phyloP scores from a whole-genome alignment of 2,888 invertebrate genomes.

The Mesoligia furuncula region DNA sequence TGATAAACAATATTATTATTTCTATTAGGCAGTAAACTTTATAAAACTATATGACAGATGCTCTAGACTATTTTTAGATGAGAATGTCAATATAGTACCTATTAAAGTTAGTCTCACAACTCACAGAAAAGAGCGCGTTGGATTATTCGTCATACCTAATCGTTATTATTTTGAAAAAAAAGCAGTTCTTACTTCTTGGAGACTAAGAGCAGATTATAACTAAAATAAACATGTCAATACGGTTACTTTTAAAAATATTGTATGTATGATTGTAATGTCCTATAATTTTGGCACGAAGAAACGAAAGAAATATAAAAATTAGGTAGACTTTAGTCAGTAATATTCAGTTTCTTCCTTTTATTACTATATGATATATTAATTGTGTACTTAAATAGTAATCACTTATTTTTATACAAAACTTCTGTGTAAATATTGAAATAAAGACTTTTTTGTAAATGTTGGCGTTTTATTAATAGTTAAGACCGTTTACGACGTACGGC shows the following conservation, averaged over 20 bases:
- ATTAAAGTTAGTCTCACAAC: constrained; percentile 22
- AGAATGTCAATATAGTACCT: constrained; percentile 22
- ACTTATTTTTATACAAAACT: constrained; percentile 39
- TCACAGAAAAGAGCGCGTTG: background rate
- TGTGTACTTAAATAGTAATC: constrained; percentile 20
- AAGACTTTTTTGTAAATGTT: constrained; percentile 49
- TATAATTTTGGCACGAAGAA: background rate
- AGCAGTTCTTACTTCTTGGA: background rate
- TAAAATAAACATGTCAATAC: background rate
- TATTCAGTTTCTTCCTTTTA: background rate
- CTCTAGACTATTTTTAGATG: background rate
- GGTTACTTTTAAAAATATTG: background rate
- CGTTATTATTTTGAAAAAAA: background rate
- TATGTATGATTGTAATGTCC: background rate
- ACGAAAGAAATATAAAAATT: background rate
- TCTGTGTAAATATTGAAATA: constrained; percentile 66
- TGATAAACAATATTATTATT: constrained; percentile 71
- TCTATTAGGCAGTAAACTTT: constrained; percentile 40
- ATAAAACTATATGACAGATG: background rate
- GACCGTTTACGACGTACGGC: too few relatives aligned
- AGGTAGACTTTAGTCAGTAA: background rate
- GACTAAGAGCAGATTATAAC: background rate
- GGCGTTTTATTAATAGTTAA: background rate
- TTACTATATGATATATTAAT: background rate
- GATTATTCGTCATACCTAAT: too few relatives aligned